Evolutionary conservation across 92 coral and sea anemone species (phyloP), one percentile per base, ranked within the genome.

Genomic region (Chrysogorgia sp.): DNA sequence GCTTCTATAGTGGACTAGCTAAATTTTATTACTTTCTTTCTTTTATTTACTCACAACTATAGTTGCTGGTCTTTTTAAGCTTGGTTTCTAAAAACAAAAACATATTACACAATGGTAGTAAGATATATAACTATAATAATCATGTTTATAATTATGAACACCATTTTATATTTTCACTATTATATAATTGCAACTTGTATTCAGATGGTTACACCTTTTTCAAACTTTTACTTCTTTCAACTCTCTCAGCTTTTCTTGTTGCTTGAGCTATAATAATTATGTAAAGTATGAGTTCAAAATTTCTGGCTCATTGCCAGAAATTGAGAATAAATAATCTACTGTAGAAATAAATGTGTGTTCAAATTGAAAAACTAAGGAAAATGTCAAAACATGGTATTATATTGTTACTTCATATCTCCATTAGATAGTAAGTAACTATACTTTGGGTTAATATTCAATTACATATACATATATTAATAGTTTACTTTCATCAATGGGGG

Each of bases 11-110:
- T n/a, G n/a, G n/a, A n/a, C n/a, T n/a, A n/a, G 2, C 6, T 21
- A 61, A 32, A 20, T 19, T 28, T 6, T 19, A 61, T 7, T 19
- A 10, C 4, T 1, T 17, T 37, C 34, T 3, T 24, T 64, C 31
- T 34, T 0, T 20, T 14, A 37, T 15, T 31, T 72, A 72, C 79
- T 72, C 23, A 72, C 79, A 72, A 72, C 79, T 28, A 72, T 65
- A 31, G 79, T 72, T 37, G 79, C 32, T 50, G 64, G 26, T 56
- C 65, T 55, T 72, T 72, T 72, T 55, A 72, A 72, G 10, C 79
- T 72, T 34, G 79, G 79, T 72, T 72, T 72, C 79, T 72, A 34
- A 2, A 53, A 33, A 19, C 14, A 21, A 55, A 30, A 12, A 72
- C 6, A 56, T n/a, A n/a, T n/a, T n/a, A n/a, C n/a, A n/a, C n/a